phyloP scores from a whole-genome alignment of 2,888 invertebrate species.

The Anthoptus insignis region DNA sequence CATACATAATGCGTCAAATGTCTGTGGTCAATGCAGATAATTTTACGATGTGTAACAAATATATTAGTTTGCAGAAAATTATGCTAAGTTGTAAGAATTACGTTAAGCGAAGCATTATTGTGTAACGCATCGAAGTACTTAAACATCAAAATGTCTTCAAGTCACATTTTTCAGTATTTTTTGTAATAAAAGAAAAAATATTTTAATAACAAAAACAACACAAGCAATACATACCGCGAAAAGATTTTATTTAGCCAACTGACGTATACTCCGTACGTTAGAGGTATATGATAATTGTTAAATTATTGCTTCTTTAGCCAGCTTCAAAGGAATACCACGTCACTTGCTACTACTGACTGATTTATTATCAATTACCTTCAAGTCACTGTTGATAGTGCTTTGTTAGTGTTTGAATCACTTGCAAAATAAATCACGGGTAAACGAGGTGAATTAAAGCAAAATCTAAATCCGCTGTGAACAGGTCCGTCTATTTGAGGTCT shows the following conservation, averaged over 20 bases:
- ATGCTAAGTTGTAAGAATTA: too few species aligned
- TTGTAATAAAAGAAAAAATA: too few species aligned
- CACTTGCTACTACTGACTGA: conserved; percentile 10
- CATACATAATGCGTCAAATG: too few species aligned
- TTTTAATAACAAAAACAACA: not conserved
- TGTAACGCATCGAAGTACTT: too few species aligned
- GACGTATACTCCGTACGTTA: not conserved
- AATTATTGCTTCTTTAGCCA: conserved; percentile 3
- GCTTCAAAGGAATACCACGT: conserved; percentile 19
- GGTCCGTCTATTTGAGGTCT: not conserved
- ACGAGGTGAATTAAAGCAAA: too few species aligned
- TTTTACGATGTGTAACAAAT: too few species aligned
- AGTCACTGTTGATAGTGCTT: conserved; percentile 12
- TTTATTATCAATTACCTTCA: conserved; percentile 22
- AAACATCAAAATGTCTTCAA: too few species aligned
- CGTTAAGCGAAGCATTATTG: too few species aligned
- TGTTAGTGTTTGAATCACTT: too few species aligned
- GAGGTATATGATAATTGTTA: conserved; percentile 9
- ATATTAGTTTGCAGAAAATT: too few species aligned
- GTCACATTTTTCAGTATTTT: too few species aligned
- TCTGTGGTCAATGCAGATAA: too few species aligned
- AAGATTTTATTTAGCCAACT: not conserved
- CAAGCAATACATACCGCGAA: not conserved
- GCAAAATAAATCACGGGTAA: not conserved
- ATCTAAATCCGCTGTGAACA: not conserved